These are phyloP conservation scores for Papilio helenus DNA, from an alignment of 1,140 invertebrate genomes.

Conservation along the genomic window DNA sequence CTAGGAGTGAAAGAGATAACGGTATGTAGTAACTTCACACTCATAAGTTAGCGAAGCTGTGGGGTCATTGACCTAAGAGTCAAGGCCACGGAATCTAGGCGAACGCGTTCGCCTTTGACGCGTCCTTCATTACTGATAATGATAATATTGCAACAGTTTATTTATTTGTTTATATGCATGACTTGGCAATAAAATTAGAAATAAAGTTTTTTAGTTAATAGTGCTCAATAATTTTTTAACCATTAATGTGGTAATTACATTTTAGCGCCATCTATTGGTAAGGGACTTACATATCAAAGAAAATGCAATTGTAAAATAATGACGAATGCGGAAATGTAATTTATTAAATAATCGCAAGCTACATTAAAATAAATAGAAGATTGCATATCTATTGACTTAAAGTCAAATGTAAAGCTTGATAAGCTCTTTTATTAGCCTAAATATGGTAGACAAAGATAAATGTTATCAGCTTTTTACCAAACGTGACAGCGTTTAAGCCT, in stretches of 20 bases:
- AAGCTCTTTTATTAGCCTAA: neutral
- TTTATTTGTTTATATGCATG: neutral
- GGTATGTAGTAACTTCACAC: neutral
- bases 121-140: slow-evolving; percentile 31
- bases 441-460: neutral
- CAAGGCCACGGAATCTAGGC: slow-evolving; percentile 35
- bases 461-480: neutral
- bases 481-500: neutral
- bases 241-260: neutral
- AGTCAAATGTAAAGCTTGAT: slow-evolving; percentile 2
- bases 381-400: neutral
- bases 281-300: neutral
- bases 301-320: neutral
- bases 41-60: slow-evolving; percentile 29
- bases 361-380: slow-evolving; percentile 10
- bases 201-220: neutral
- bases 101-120: slow-evolving; percentile 2
- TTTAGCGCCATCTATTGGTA: neutral
- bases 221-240: neutral
- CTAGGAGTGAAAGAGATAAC: slow-evolving; percentile 25
- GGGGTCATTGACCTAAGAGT: slow-evolving; percentile 32
- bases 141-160: neutral
- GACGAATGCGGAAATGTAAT: slow-evolving; percentile 21
- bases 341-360: neutral
- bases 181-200: neutral